Base-by-base conservation (phyloP, 2,113 vertebrate species). In the Laticauda colubrina region DNA sequence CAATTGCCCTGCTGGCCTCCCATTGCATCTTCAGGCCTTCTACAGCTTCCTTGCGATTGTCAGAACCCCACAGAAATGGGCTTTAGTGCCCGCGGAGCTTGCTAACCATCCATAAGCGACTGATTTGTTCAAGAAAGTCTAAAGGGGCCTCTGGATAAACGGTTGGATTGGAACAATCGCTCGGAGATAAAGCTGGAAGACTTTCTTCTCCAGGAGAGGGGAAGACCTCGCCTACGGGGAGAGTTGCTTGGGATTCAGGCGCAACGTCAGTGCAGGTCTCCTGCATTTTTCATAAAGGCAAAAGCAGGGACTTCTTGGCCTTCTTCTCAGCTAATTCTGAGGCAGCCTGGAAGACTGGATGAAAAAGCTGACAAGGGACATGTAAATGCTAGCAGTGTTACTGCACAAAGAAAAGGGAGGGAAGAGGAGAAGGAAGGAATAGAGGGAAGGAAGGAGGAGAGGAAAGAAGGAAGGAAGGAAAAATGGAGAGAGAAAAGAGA, bases 181-280 rank as follows among this genome's bases (percentile, higher is more conserved):
- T 94, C 91, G 90, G 9, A 93, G 94, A 89, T 64, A 93, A 91
- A 86, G 55, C n/a, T 55, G 92, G 90, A 90, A 93, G 89, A 89
- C 94, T 88, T 75, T 90, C 55, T 8, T 39, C 6, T 87, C n/a
- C 48, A 2, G n/a, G 69, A 48, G 10, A 93, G 85, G 21, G 15
- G 51, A 23, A 69, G 1, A 29, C 23, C 45, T 88, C 3, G 45
- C 21, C 23, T 95, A 0, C 90, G 90, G 91, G 88, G 85, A 93
- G 88, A 91, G 92, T 34, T 93, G 90, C 53, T 93, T 94, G 96
- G 93, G 90, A 92, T 45, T 93, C 87, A 9, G 75, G 5, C 20
- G 8, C 53, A 48, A 2, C 45, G 2, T 21, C 12, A 1, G 10
- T 5, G 11, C 85, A 12, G 85, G 10, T 3, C 23, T 86, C 43